These are phyloP conservation scores for Andrena bucephala DNA, from an alignment of 2,888 invertebrate species.

Conservation along the genomic window DNA sequence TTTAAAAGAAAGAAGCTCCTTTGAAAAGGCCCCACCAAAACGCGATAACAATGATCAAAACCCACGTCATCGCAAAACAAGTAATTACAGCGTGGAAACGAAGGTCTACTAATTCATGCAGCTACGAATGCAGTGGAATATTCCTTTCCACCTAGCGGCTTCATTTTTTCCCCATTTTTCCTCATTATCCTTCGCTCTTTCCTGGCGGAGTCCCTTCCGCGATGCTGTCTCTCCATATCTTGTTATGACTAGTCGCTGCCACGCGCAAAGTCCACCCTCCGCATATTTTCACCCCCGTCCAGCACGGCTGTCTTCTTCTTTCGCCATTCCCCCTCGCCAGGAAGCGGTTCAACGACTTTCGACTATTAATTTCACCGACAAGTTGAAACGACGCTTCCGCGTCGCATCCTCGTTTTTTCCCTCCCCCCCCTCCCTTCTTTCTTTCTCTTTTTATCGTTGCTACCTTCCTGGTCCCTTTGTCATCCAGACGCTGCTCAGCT, in stretches of 20 bases:
- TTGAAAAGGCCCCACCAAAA: neutral
- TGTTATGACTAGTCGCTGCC: conserved; percentile 45
- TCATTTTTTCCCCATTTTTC: conserved; percentile 13
- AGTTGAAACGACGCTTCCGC: conserved; percentile 12
- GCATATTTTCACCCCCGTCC: neutral
- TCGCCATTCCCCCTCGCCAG: conserved; percentile 1
- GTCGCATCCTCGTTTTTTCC: neutral
- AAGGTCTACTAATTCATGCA: conserved; percentile 7
- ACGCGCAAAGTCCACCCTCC: conserved; percentile 18
- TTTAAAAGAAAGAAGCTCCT: neutral
- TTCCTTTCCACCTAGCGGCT: conserved; percentile 2
- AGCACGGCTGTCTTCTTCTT: neutral
- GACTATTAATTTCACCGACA: conserved; percentile 30
- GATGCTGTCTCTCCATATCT: conserved; percentile 33
- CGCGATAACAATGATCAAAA: conserved; percentile 15
- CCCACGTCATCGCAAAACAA: neutral
- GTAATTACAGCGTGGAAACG: conserved; percentile 25
- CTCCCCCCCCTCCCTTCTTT: too few relatives aligned
- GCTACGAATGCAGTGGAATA: conserved; percentile 16
- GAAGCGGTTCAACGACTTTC: conserved; percentile 10
- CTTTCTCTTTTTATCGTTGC: neutral
- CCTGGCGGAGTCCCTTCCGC: conserved; percentile 1
- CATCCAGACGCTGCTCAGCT: conserved; percentile 15
- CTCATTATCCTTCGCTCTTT: conserved; percentile 36
- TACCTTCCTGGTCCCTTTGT: conserved; percentile 21